phyloP scores from a whole-genome alignment of 1,140 invertebrate species.

The Hylyphantes graminicola region DNA sequence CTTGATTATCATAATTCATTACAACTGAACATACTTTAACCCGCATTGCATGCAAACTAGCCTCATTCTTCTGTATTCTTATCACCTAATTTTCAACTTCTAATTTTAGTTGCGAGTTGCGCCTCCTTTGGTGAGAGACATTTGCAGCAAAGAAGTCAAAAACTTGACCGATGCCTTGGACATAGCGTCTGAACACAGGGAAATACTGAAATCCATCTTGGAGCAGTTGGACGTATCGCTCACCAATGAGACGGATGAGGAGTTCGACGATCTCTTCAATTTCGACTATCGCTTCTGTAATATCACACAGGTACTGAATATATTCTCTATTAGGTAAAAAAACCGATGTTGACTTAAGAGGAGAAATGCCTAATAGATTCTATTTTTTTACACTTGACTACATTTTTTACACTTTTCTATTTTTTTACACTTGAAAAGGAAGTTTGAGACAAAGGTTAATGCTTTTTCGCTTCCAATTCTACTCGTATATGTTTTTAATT shows the following conservation, averaged over 20 bases:
- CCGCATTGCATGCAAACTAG: no score
- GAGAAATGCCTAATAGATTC: no score
- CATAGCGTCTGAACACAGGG: constrained; percentile 15
- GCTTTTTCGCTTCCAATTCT: no score
- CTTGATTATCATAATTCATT: no score
- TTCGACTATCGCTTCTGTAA: constrained; percentile 45
- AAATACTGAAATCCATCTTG: constrained; percentile 20
- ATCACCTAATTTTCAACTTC: neutral
- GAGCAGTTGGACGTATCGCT: constrained; percentile 13
- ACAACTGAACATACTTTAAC: no score
- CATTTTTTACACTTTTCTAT: no score
- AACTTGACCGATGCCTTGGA: neutral
- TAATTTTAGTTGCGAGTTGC: neutral
- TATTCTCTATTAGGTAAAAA: no score
- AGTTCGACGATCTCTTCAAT: constrained; percentile 22
- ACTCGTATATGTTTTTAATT: no score
- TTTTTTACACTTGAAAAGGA: no score
- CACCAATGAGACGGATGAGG: constrained; percentile 11
- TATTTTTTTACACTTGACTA: no score
- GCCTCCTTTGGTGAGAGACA: constrained; percentile 1
- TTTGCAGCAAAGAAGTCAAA: neutral
- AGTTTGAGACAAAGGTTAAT: no score
- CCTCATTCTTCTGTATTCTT: neutral
- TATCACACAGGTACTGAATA: constrained; percentile 23
- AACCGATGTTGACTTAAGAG: no score